Evolutionary conservation across 2,797 vertebrate species (phyloP).

Genomic region (Morus bassanus): DNA sequence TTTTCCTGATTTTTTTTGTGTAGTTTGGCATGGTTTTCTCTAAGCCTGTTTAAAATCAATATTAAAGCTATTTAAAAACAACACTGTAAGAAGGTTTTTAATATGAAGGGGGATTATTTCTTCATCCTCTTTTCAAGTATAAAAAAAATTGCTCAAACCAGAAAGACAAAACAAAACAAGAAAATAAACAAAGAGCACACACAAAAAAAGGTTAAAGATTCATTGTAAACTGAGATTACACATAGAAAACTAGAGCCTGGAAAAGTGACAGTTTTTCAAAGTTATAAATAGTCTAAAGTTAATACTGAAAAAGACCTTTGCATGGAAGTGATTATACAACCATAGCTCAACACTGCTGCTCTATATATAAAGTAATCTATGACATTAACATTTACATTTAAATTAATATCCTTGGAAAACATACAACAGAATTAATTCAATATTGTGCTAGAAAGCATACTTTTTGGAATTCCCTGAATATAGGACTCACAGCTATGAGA

Average conservation of each 20-base stretch:
- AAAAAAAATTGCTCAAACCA: neutral
- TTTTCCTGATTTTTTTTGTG: neutral
- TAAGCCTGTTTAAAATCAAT: neutral
- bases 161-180: neutral
- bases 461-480: neutral
- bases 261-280: neutral
- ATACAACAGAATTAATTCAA: neutral
- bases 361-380: neutral
- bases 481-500: neutral
- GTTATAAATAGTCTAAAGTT: neutral
- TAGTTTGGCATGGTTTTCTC: neutral
- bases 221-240: neutral
- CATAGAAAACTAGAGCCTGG: neutral
- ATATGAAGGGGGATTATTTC: neutral
- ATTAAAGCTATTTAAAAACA: neutral
- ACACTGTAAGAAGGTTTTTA: neutral
- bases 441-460: neutral
- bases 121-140: neutral
- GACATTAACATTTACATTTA: neutral
- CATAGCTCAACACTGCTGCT: neutral
- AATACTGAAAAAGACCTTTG: neutral
- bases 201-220: neutral
- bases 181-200: neutral
- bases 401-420: neutral
- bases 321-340: neutral